Evolutionary conservation across 2,888 invertebrate species (phyloP).

Genomic region (Cerastis leucographa): DNA sequence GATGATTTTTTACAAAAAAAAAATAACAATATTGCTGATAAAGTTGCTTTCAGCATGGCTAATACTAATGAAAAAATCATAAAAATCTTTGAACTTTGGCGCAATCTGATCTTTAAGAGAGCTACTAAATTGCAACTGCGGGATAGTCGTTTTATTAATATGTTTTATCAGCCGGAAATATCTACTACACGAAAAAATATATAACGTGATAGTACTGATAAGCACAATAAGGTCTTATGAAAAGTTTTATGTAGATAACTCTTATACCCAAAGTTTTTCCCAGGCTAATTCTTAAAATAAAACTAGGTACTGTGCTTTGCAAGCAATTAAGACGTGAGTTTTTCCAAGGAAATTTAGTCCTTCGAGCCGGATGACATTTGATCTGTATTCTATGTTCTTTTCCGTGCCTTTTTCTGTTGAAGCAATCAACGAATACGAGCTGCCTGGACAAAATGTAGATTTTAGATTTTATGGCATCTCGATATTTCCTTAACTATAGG

Average conservation of each 20-base stretch:
- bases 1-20: background rate
- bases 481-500: background rate
- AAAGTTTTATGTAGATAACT: background rate
- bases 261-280: background rate
- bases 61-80: background rate
- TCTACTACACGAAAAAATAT: conserved; percentile 1
- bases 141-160: background rate
- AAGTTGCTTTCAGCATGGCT: background rate
- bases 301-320: background rate
- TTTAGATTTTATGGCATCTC: background rate
- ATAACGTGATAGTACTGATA: conserved; percentile 24
- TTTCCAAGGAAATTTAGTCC: background rate
- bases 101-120: background rate
- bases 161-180: conserved; percentile 27
- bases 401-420: background rate
- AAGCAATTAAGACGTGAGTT: background rate
- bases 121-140: background rate
- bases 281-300: background rate
- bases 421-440: background rate
- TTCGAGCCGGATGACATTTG: background rate
- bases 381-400: background rate
- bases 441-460: background rate
- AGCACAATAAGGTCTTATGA: conserved; percentile 7
- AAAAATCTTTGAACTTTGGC: background rate
- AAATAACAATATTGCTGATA: background rate